Evolutionary conservation across 1,140 invertebrate genomes (phyloP).

Genomic region (Sarcophaga peregrina): DNA sequence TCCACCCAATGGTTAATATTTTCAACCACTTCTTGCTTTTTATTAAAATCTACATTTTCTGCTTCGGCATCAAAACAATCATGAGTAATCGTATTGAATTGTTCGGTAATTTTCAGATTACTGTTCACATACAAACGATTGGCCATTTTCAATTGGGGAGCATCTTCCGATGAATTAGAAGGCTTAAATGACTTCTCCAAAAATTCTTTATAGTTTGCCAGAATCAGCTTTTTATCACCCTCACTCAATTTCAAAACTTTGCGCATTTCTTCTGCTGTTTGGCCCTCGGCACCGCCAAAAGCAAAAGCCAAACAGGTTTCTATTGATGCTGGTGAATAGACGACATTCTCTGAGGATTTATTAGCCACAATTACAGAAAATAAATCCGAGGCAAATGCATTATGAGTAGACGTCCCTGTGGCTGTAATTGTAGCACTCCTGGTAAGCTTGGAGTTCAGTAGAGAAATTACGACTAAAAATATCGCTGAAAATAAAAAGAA

Average conservation of each 20-base stretch:
- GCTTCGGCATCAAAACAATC: constrained; percentile 56
- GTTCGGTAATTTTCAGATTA: constrained; percentile 44
- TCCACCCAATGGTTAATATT: constrained; percentile 46
- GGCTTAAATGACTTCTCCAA: constrained; percentile 47
- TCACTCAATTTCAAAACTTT: constrained; percentile 60
- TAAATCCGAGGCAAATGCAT: constrained; percentile 53
- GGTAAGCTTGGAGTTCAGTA: background rate
- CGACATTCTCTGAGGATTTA: constrained; percentile 66
- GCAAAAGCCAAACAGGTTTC: constrained; percentile 71
- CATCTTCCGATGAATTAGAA: constrained; percentile 4
- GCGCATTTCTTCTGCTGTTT: constrained; percentile 68
- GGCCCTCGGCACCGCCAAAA: constrained; percentile 68
- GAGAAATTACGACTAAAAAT: background rate
- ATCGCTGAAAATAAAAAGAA: background rate
- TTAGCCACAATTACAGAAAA: constrained; percentile 45
- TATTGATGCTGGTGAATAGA: constrained; percentile 73
- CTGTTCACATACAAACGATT: constrained; percentile 56
- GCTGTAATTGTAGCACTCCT: constrained; percentile 40
- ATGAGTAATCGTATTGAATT: constrained; percentile 53
- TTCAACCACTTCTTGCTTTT: background rate
- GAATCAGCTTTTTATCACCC: constrained; percentile 45
- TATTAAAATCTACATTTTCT: constrained; percentile 31
- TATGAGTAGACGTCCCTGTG: constrained; percentile 46
- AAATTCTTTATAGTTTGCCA: constrained; percentile 51
- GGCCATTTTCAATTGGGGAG: constrained; percentile 47